phyloP scores from a whole-genome alignment of 2,888 invertebrate genomes.

The Eupithecia pulchellata region DNA sequence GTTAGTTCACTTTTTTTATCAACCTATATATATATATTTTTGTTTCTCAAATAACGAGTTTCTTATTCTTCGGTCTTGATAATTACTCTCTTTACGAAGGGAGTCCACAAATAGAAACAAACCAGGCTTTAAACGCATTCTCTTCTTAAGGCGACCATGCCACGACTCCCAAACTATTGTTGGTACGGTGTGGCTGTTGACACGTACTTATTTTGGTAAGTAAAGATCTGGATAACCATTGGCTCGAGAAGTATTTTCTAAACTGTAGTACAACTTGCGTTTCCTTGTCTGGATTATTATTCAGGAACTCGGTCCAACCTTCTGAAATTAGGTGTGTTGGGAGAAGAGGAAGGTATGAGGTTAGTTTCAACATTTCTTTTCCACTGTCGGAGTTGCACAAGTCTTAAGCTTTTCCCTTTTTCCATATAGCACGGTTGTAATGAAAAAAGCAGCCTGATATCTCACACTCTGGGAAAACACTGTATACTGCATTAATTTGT shows the following conservation, averaged over 20 bases:
- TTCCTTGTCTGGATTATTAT: constrained; percentile 11
- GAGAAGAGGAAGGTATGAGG: constrained; percentile 17
- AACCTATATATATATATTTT: no score
- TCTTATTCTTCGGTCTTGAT: no score
- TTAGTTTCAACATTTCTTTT: constrained; percentile 11
- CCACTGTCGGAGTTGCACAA: constrained; percentile 18
- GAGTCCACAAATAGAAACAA: no score
- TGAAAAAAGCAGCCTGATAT: constrained; percentile 28
- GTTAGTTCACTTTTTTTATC: no score
- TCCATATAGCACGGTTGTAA: constrained; percentile 28
- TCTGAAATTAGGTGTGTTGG: constrained; percentile 22
- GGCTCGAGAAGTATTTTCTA: constrained; percentile 8
- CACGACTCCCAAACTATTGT: no score
- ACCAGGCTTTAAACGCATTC: no score
- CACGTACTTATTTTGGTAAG: no score
- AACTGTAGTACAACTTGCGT: constrained; percentile 3
- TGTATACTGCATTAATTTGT: constrained; percentile 27
- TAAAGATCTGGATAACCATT: not conserved
- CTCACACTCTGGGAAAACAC: constrained; percentile 26
- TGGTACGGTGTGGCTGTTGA: no score
- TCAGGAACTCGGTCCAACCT: constrained; percentile 21
- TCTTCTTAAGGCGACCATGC: no score
- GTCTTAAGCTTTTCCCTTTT: constrained; percentile 14
- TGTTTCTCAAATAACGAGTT: no score
- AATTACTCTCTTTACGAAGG: no score